Percentiles rank a stretch among this genome's conserved stretches.
Evolutionary conservation across 1,140 invertebrate species (phyloP).

Genomic region (Bilobella aurantiaca): DNA sequence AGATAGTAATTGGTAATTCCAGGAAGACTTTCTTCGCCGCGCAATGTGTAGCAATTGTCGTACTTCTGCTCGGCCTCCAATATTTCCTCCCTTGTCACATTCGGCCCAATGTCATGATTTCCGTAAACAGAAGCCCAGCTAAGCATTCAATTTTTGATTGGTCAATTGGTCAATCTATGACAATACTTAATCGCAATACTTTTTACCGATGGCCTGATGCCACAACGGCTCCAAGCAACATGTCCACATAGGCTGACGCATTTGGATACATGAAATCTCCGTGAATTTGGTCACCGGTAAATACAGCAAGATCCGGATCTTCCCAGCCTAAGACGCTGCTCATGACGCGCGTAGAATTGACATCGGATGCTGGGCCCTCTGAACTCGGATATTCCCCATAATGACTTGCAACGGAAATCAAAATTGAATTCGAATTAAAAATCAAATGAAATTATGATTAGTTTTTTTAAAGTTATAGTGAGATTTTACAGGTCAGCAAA

Average conservation of each 20-base stretch:
- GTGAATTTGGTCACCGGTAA: constrained; percentile 25
- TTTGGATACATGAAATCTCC: constrained; percentile 25
- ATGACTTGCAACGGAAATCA: constrained; percentile 9
- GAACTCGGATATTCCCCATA: constrained; percentile 20
- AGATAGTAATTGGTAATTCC: constrained; percentile 23
- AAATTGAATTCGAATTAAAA: background rate
- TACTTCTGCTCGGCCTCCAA: constrained; percentile 19
- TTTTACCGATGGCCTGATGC: constrained; percentile 8
- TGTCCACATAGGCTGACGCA: constrained; percentile 18
- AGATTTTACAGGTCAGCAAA: constrained; percentile 16
- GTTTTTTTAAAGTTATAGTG: background rate
- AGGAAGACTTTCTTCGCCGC: background rate
- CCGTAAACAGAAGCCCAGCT: constrained; percentile 29
- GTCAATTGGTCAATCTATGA: background rate
- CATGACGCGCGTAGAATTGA: constrained; percentile 10
- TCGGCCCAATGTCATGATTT: constrained; percentile 23
- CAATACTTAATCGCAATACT: no score
- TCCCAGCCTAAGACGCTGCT: constrained; percentile 6
- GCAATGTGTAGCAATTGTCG: constrained; percentile 4
- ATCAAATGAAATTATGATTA: background rate
- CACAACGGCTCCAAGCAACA: constrained; percentile 12
- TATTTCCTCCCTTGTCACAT: constrained; percentile 21
- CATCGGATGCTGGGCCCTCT: constrained; percentile 13
- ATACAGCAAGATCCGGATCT: constrained; percentile 17
- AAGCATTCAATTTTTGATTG: background rate